Evolutionary conservation across 1,140 invertebrate species (phyloP).

Genomic region (Monomorium pharaonis): DNA sequence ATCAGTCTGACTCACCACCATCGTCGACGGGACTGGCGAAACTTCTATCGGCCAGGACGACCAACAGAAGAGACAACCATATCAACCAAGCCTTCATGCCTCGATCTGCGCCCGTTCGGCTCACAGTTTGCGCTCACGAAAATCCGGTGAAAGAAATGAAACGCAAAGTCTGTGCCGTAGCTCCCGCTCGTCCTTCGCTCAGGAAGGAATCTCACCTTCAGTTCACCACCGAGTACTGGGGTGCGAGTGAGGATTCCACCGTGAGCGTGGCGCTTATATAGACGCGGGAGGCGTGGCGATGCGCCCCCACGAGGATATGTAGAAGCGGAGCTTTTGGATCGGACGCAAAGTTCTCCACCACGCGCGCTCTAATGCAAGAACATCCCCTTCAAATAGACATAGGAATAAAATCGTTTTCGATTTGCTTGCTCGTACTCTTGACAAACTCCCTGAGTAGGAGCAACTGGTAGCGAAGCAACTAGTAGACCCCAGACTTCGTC

Average conservation of each 20-base stretch:
- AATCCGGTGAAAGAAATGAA: neutral
- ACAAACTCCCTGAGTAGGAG: conserved; percentile 42
- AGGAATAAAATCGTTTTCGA: neutral
- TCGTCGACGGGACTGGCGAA: conserved; percentile 76
- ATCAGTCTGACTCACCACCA: conserved; percentile 70
- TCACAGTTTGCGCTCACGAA: neutral
- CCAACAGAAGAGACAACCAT: conserved; percentile 68
- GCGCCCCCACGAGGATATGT: conserved; percentile 67
- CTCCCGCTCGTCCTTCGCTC: conserved; percentile 24
- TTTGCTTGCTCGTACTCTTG: neutral
- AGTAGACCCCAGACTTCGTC: conserved; percentile 49
- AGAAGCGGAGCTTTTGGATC: conserved; percentile 55
- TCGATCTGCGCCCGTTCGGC: conserved; percentile 4
- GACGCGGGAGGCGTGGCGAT: conserved; percentile 78
- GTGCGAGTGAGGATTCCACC: conserved; percentile 74
- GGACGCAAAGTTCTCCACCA: conserved; percentile 43
- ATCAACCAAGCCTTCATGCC: conserved; percentile 74
- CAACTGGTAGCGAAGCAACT: conserved; percentile 80
- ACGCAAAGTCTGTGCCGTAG: conserved; percentile 22
- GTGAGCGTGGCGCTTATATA: conserved; percentile 77
- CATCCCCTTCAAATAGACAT: neutral
- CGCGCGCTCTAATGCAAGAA: conserved; percentile 27
- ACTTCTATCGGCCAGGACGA: conserved; percentile 68
- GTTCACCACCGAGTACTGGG: conserved; percentile 57
- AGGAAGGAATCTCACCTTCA: conserved; percentile 31